phyloP scores from a whole-genome alignment of 2,113 vertebrate genomes.

The Scopus umbretta region DNA sequence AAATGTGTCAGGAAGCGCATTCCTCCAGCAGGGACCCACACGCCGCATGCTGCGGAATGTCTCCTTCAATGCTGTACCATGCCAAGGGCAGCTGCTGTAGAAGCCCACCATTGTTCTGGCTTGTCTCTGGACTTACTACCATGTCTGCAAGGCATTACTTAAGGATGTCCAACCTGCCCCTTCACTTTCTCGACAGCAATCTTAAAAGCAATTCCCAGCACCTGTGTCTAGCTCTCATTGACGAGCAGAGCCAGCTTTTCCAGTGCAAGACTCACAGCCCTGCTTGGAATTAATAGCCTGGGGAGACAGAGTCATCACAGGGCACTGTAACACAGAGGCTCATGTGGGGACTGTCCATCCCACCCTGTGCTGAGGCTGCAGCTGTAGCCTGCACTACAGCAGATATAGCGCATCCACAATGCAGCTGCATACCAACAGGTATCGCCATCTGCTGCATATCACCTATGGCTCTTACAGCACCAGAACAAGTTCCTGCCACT shows the following conservation, averaged over 20 bases:
- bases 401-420: not conserved
- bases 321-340: not conserved
- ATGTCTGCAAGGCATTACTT: not conserved
- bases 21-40: not conserved
- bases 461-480: too few species aligned
- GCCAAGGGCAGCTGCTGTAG: not conserved
- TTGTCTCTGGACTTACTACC: too few species aligned
- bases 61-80: not conserved
- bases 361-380: not conserved
- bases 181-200: not conserved
- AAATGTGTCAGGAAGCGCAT: accelerated
- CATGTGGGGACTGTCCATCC: not conserved
- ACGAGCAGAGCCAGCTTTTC: not conserved
- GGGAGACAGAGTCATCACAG: not conserved
- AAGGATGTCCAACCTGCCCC: not conserved
- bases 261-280: not conserved
- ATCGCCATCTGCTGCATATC: not conserved
- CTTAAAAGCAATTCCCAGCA: not conserved
- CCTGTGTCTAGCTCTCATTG: not conserved
- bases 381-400: not conserved
- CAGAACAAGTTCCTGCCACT: not conserved
- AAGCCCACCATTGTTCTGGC: not conserved
- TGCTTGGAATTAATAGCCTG: not conserved
- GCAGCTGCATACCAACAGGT: not conserved
- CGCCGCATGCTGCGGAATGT: accelerated